Base-by-base conservation (phyloP, 2,113 vertebrate genomes). In the Xiphophorus maculatus region DNA sequence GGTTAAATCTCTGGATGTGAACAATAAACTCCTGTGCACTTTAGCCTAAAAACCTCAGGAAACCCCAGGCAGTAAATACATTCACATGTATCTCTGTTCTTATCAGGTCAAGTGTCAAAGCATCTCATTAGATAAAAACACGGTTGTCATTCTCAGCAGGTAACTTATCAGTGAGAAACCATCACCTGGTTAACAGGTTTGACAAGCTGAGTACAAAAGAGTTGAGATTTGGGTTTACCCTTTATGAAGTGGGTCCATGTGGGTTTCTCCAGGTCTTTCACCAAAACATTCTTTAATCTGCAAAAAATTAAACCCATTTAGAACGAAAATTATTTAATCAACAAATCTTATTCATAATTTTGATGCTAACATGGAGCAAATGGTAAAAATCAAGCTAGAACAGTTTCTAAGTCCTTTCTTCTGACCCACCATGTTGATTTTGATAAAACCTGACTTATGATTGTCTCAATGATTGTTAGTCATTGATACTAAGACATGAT, bases 181-280 rank as follows among this genome's bases (percentile, higher is more conserved):
- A 19, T 48, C 44, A 71, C 14, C 63, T 13, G 15, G 5, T 1
- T 4, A 68, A 68, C 29, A 63, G 9, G 13, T 48, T 40, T 1
- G 8, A 12, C 10, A 44, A 17, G 17, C 67, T 42, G 48, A 35
- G 44, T 37, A 4, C 9, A 25, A 68, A 68, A 40, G 4, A 63
- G 0, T 32, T 58, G 8, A 54, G 66, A 65, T 69, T n/a, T 58
- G 33, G 22, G 29, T 82, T 93, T 90, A 97, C 97, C 96, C 92
- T 89, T 94, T 91, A 67, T 92, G 83, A 27, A 92, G 79, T 14
- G 85, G 71, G 70, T 96, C 95, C 94, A 93, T 94, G 90, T 86
- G 86, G 61, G 93, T 93, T 44, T 76, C 69, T 87, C 65, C 89
- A 66, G 87, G 63, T 92, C 79, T 92, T 44, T 95, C 94, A 81